phyloP scores from a whole-genome alignment of 2,113 vertebrate genomes.

The Gasterosteus nipponicus region DNA sequence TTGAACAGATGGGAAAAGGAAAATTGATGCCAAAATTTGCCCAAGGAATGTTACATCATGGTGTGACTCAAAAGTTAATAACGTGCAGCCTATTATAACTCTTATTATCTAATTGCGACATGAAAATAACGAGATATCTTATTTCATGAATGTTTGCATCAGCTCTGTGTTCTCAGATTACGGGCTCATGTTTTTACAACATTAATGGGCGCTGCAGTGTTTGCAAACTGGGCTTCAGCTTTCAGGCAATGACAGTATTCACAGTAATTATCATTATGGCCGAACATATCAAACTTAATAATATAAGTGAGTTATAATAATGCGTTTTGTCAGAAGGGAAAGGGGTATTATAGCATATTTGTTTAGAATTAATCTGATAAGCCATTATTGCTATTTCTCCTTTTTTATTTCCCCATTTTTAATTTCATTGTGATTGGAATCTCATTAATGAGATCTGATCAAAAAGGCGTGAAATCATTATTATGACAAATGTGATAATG shows the following conservation, averaged over 20 bases:
- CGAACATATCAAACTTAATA: constrained; percentile 27
- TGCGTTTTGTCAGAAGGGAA: not conserved
- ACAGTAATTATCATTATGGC: constrained; percentile 15
- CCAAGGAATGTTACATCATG: not conserved
- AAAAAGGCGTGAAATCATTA: constrained; percentile 6
- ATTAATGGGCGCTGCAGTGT: not conserved
- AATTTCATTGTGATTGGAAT: not conserved
- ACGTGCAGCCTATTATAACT: not conserved
- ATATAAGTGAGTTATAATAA: constrained; percentile 27
- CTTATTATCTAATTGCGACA: constrained; percentile 20
- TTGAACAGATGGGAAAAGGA: not conserved
- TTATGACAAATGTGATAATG: not conserved
- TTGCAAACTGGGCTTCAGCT: constrained; percentile 2
- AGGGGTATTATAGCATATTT: constrained; percentile 1
- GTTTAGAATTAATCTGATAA: constrained; percentile 19
- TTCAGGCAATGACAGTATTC: not conserved
- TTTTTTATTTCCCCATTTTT: not conserved
- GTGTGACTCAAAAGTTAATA: constrained; percentile 41
- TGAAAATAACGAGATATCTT: constrained; percentile 15
- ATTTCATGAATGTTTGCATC: constrained; percentile 20
- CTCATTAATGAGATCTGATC: not conserved
- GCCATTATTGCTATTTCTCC: not conserved
- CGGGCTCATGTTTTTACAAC: not conserved
- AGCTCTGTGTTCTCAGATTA: constrained; percentile 13
- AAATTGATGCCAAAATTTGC: no score